Evolutionary conservation across 2,797 vertebrate species (phyloP).

Genomic region (Aphelocoma californica): DNA sequence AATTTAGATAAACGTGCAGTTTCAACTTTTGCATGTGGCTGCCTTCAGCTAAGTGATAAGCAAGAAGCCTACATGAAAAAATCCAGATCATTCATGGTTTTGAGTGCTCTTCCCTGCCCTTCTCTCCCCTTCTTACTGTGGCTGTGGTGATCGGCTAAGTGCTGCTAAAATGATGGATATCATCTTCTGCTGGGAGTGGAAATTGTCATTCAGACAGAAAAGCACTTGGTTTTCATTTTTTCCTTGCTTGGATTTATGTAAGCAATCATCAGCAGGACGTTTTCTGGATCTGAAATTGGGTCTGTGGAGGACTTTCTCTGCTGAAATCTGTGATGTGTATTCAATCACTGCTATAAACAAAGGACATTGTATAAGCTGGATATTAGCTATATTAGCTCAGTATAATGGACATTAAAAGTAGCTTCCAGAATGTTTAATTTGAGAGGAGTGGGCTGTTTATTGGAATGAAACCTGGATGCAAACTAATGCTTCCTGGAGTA

Average conservation of each 20-base stretch:
- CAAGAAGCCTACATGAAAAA: not conserved
- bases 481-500: not conserved
- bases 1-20: not conserved
- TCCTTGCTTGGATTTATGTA: slow-evolving; percentile 25
- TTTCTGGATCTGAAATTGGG: slow-evolving; percentile 14
- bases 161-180: not conserved
- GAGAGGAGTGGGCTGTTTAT: not conserved
- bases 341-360: slow-evolving; percentile 3
- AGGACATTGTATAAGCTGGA: not conserved
- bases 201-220: not conserved
- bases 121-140: not conserved
- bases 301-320: not conserved
- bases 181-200: not conserved
- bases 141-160: not conserved
- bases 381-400: not conserved
- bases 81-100: not conserved
- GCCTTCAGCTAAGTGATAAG: not conserved
- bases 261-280: not conserved
- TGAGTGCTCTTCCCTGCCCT: not conserved
- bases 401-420: not conserved
- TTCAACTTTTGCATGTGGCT: not conserved
- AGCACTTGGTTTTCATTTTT: slow-evolving; percentile 4
- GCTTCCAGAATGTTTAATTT: not conserved
- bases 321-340: not conserved
- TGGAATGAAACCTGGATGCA: not conserved